phyloP scores from a whole-genome alignment of 2,797 vertebrate genomes.

The Neostethus bicornis region DNA sequence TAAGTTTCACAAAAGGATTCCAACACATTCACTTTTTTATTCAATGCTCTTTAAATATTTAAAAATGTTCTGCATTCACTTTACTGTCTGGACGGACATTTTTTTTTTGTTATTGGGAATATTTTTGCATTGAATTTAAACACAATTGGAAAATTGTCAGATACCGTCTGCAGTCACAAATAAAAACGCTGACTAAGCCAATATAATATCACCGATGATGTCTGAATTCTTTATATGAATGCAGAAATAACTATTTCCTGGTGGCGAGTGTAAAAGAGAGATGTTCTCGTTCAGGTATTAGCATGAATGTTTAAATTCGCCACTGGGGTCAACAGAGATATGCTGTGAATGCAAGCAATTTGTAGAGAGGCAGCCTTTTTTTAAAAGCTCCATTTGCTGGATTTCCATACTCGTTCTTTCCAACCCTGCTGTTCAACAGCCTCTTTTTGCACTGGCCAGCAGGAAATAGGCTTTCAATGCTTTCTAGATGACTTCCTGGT shows the following conservation, averaged over 20 bases:
- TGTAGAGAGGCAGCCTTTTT: conserved; percentile 52
- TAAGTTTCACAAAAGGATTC: no score
- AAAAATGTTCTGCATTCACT: background rate
- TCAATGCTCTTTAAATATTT: background rate
- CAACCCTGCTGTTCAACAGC: conserved; percentile 20
- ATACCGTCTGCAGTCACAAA: conserved; percentile 46
- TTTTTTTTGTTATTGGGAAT: conserved; percentile 23
- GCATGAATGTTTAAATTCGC: conserved; percentile 58
- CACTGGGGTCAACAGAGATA: conserved; percentile 60
- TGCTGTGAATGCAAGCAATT: conserved; percentile 63
- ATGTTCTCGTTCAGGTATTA: conserved; percentile 54
- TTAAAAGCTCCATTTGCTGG: conserved; percentile 58
- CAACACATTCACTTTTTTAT: no score
- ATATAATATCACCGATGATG: conserved; percentile 44
- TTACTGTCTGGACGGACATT: conserved; percentile 25
- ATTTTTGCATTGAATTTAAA: conserved; percentile 33
- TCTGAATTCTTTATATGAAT: conserved; percentile 53
- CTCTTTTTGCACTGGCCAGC: conserved; percentile 41
- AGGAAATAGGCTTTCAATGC: conserved; percentile 75
- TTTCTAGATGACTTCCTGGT: conserved; percentile 79
- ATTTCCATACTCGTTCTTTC: conserved; percentile 63
- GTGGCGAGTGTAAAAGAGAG: conserved; percentile 17
- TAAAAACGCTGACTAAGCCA: conserved; percentile 54
- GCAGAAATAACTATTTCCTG: conserved; percentile 17
- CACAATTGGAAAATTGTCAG: conserved; percentile 30